A percentile compares a stretch with the other conserved stretches of the same genome.
These are phyloP conservation scores for Macrotrachela quadricornifera DNA, from an alignment of 1,140 invertebrate genomes.

Conservation along the genomic window DNA sequence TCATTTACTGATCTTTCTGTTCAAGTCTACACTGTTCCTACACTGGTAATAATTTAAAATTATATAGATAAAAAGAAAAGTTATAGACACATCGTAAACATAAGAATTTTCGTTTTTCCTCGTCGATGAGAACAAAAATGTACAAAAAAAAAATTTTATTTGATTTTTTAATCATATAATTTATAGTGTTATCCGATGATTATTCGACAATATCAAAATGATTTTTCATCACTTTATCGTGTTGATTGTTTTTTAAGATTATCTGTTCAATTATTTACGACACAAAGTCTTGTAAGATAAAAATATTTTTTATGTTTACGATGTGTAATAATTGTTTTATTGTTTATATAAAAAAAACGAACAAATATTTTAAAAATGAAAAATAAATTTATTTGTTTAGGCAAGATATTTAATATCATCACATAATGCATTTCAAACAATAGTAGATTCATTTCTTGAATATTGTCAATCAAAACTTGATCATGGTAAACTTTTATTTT, in stretches of 20 bases:
- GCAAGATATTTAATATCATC: conserved; percentile 68
- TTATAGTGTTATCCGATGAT: no score
- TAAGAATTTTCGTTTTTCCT: not conserved
- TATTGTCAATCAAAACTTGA: conserved; percentile 59
- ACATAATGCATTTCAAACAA: conserved; percentile 58
- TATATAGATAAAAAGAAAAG: not conserved
- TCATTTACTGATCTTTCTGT: conserved; percentile 80
- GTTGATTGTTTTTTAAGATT: no score
- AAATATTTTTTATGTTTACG: not conserved
- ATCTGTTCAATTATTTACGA: no score
- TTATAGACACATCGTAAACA: not conserved
- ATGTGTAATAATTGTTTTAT: not conserved
- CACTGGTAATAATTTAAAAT: conserved; percentile 36
- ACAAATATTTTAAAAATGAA: no score
- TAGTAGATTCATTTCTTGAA: conserved; percentile 64
- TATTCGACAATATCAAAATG: no score
- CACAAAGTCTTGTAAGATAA: no score
- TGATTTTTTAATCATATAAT: no score
- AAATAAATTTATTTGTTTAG: conserved; percentile 13
- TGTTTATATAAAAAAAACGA: no score
- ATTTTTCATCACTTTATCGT: no score
- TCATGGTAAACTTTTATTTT: conserved; percentile 9
- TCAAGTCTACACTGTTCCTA: conserved; percentile 85
- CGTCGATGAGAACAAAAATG: no score
- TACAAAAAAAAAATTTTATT: no score